phyloP scores from a whole-genome alignment of 35 echinoderm and acorn worm genomes.

The Stichopus chloronotus region DNA sequence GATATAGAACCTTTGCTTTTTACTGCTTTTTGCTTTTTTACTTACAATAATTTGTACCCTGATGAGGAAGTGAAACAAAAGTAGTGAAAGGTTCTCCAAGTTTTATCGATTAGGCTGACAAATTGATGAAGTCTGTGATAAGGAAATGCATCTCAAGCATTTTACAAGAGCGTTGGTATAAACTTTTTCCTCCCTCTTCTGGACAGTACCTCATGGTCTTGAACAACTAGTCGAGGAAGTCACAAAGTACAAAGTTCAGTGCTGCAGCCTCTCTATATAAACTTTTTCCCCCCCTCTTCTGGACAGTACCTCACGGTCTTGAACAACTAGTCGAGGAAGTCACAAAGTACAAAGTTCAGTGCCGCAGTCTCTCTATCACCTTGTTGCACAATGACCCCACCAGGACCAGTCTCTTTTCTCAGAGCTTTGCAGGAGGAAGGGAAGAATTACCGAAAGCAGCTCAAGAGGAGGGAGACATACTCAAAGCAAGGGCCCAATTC shows the following conservation, averaged over 20 bases:
- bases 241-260: conserved; percentile 85
- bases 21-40: too few relatives aligned
- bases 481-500: conserved; percentile 65
- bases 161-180: too few relatives aligned
- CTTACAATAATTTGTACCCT: too few relatives aligned
- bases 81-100: too few relatives aligned
- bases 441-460: neutral
- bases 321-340: conserved; percentile 73
- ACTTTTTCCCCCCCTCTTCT: neutral
- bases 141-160: too few relatives aligned
- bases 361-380: conserved; percentile 81
- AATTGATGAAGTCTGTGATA: too few relatives aligned
- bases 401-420: conserved; percentile 61
- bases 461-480: conserved; percentile 52
- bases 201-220: neutral
- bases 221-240: conserved; percentile 73
- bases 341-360: conserved; percentile 83
- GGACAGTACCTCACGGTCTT: conserved; percentile 6
- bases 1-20: too few relatives aligned
- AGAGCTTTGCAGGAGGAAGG: conserved; percentile 22
- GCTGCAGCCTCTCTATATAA: conserved; percentile 55
- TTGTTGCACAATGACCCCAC: conserved; percentile 94
- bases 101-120: too few relatives aligned
- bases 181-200: neutral
- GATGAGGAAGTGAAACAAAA: too few relatives aligned